Evolutionary conservation across 2,797 vertebrate genomes (phyloP), one percentile per base, ranked within the genome.

Genomic region (Cetoscarus ocellatus): DNA sequence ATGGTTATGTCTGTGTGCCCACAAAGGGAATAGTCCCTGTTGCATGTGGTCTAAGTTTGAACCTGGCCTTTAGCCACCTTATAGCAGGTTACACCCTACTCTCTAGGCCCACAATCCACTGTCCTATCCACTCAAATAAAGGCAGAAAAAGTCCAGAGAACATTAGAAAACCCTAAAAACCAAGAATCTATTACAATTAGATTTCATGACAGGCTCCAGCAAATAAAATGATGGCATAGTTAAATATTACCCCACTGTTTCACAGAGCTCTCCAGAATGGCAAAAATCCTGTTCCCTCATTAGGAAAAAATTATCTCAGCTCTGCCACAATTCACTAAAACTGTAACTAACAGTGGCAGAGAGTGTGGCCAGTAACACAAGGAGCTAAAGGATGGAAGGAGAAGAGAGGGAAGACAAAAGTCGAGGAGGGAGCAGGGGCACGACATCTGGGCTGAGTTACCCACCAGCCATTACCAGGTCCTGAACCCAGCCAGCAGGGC

Each of bases 361-460:
- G 56, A 8, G 55, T 61, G 65, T 13, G 0, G 74, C 61, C 75
- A 73, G 86, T 61, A 88, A 79, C 17, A 82, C 80, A 74, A 59
- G 62, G 79, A 91, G 83, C 77, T 62, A 67, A 82, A 51, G 63
- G 70, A 77, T 54, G 67, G 73, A 80, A 69, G 47, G 51, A 67
- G 65, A 70, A 50, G 12, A 79, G 52, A 71, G 66, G 54, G 57
- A 63, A 45, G 50, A 58, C 47, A 70, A 40, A 56, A 69, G 27
- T 38, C 65, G 45, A 68, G 1, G 39, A 14, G 19, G 10, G 35
- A 54, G 35, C 0, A 38, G 13, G 27, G 52, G 39, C 49, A 54
- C 18, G 47, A 70, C 88, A 91, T 92, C 88, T 93, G 90, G 74
- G 70, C 69, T 52, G 74, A 86, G 78, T 91, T 93, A 89, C 78